These are phyloP conservation scores for Coluber constrictor DNA, from an alignment of 2,797 vertebrate genomes.

Conservation along the genomic window DNA sequence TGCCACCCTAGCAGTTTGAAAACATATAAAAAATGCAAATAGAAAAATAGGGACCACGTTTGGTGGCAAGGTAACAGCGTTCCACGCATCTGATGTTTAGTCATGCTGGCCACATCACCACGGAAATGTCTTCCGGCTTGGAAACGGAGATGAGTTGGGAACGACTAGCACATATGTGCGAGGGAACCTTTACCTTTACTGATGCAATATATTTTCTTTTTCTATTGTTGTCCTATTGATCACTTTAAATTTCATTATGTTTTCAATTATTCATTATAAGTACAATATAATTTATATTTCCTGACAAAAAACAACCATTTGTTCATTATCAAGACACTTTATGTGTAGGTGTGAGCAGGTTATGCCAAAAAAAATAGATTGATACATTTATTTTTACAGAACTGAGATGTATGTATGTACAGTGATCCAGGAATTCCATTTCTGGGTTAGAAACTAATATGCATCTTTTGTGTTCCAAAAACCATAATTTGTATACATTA, in stretches of 20 bases:
- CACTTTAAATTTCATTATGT: neutral
- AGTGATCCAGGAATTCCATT: neutral
- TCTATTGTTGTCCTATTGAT: neutral
- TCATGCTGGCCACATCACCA: too few species aligned
- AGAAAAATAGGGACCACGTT: too few species aligned
- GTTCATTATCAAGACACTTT: neutral
- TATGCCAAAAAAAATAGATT: neutral
- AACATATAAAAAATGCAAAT: too few species aligned
- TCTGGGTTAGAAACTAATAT: neutral
- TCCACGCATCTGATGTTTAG: too few species aligned
- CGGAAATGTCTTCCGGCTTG: too few species aligned
- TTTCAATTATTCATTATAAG: neutral
- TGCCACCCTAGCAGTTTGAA: too few species aligned
- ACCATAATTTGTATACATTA: neutral
- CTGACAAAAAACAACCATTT: neutral
- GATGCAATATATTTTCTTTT: neutral
- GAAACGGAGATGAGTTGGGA: too few species aligned
- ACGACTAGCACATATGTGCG: too few species aligned
- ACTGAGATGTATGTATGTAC: neutral
- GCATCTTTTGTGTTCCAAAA: too few species aligned
- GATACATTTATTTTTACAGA: neutral
- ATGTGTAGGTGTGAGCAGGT: neutral
- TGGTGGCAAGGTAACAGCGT: too few species aligned
- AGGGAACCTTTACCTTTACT: too few species aligned
- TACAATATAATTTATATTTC: neutral